Evolutionary conservation across 2,888 invertebrate species (phyloP).

Genomic region (Drosophila merina): DNA sequence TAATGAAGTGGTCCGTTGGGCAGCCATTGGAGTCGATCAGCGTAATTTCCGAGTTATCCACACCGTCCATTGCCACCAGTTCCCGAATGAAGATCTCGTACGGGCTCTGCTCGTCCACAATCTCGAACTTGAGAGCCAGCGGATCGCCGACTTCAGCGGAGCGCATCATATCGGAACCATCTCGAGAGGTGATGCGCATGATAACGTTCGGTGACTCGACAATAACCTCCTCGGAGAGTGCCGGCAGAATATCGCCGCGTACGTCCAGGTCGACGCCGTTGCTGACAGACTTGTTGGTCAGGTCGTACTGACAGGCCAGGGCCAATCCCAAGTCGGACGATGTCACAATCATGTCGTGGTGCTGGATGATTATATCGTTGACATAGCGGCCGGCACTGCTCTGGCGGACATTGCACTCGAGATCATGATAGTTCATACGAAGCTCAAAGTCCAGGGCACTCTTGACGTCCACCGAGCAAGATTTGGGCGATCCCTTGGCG

Average conservation of each 20-base stretch:
- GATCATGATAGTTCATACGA: conserved; percentile 95
- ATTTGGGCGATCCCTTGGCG: conserved; percentile 95
- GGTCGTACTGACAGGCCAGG: conserved; percentile 96
- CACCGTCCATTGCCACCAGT: conserved; percentile 96
- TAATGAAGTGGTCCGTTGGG: conserved; percentile 96
- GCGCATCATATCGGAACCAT: conserved; percentile 92
- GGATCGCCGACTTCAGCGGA: conserved; percentile 97
- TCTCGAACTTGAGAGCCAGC: conserved; percentile 94
- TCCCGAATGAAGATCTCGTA: conserved; percentile 98
- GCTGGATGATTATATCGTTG: conserved; percentile 96
- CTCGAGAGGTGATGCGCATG: conserved; percentile 95
- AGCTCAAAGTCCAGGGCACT: conserved; percentile 95
- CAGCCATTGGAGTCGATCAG: conserved; percentile 96
- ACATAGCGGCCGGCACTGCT: conserved; percentile 93
- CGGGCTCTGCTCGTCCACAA: conserved; percentile 95
- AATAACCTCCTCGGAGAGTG: conserved; percentile 93
- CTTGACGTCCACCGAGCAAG: conserved; percentile 94
- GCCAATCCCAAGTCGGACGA: conserved; percentile 95
- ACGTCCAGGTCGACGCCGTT: conserved; percentile 95
- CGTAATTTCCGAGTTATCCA: conserved; percentile 95
- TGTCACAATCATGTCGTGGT: conserved; percentile 97
- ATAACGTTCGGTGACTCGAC: conserved; percentile 97
- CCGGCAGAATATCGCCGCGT: conserved; percentile 92
- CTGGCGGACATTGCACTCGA: conserved; percentile 96
- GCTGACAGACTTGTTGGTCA: conserved; percentile 96